phyloP scores from a whole-genome alignment of 2,888 invertebrate species.

The Zygothrica quintamaculata region DNA sequence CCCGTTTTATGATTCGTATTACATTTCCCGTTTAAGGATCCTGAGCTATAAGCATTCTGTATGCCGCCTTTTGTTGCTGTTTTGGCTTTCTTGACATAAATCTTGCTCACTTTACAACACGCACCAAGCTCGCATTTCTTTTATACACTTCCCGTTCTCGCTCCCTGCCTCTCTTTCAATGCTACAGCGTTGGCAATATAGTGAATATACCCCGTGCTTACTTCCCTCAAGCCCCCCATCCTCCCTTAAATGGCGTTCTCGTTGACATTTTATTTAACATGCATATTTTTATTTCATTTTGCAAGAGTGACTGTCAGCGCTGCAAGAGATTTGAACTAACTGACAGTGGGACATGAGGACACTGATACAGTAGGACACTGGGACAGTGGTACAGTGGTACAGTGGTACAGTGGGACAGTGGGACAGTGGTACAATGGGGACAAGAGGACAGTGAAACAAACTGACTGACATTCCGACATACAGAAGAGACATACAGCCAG shows the following conservation, averaged over 20 bases:
- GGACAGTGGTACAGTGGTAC: neutral
- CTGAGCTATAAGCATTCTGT: conserved; percentile 50
- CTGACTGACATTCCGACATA: neutral
- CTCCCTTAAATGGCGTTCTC: conserved; percentile 66
- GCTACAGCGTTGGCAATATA: too few relatives aligned
- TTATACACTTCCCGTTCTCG: neutral
- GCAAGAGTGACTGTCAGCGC: conserved; percentile 64
- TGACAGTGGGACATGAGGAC: conserved; percentile 44
- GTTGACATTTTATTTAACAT: conserved; percentile 77
- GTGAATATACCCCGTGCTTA: too few relatives aligned
- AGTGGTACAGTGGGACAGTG: conserved; percentile 1
- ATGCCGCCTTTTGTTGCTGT: conserved; percentile 61
- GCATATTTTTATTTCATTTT: conserved; percentile 63
- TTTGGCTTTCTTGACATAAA: conserved; percentile 74
- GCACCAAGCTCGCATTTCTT: conserved; percentile 17
- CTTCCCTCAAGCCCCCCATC: too few relatives aligned
- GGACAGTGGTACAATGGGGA: too few relatives aligned
- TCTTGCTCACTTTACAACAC: conserved; percentile 72
- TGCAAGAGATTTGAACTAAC: conserved; percentile 69
- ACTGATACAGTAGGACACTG: conserved; percentile 5
- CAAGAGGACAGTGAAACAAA: neutral
- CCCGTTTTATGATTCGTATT: conserved; percentile 33
- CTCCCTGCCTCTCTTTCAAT: neutral
- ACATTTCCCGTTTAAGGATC: conserved; percentile 36
- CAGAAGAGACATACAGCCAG: conserved; percentile 48